These are phyloP conservation scores for Climacteris rufus DNA, from an alignment of 2,113 vertebrate genomes.

Conservation along the genomic window DNA sequence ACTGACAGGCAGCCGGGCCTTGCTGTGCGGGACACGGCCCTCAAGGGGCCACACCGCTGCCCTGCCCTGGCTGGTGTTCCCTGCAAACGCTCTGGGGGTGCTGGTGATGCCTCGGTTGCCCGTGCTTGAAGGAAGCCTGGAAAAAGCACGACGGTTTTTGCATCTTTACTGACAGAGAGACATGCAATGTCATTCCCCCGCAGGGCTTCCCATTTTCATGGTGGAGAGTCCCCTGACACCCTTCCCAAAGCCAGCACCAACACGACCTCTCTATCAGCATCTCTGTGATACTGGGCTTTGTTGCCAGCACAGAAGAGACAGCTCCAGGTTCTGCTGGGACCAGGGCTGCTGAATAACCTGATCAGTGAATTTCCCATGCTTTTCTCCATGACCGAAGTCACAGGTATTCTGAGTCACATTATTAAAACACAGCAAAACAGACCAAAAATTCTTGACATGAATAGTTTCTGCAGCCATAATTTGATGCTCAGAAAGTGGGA, in stretches of 20 bases:
- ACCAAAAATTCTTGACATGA: background rate
- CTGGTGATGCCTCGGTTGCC: background rate
- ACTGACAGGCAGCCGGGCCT: background rate
- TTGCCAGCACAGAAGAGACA: background rate
- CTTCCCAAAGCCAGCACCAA: background rate
- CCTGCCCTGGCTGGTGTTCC: accelerated
- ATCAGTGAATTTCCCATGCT: background rate
- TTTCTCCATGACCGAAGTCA: background rate
- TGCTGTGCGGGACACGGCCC: accelerated
- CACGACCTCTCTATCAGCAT: background rate
- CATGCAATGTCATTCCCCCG: accelerated
- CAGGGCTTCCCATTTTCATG: background rate
- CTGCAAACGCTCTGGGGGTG: accelerated
- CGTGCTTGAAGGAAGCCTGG: accelerated
- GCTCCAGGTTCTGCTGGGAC: background rate
- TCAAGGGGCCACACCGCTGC: accelerated
- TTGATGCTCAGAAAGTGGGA: background rate
- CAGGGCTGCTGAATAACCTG: background rate
- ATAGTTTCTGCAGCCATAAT: background rate
- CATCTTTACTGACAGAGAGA: background rate
- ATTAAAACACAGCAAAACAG: background rate
- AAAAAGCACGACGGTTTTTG: background rate
- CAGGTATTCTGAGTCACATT: background rate
- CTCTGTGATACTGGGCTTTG: background rate
- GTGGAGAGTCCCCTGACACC: background rate